These are phyloP conservation scores for Carpatolechia fugitivella DNA, from an alignment of 2,888 invertebrate genomes.

Conservation along the genomic window DNA sequence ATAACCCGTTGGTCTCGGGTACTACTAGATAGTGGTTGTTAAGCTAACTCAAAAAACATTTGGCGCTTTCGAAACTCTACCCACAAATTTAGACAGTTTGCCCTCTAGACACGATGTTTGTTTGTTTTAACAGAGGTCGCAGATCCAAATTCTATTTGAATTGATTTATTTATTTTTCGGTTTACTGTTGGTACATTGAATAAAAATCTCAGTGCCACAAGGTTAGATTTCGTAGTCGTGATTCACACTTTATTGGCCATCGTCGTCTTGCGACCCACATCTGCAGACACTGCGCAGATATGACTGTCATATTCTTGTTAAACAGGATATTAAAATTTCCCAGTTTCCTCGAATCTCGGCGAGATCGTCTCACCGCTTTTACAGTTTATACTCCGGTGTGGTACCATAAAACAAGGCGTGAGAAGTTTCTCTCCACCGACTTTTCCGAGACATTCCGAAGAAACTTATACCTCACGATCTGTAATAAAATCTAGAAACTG, in stretches of 20 bases:
- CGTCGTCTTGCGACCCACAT: not conserved
- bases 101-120: too few relatives aligned
- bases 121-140: too few relatives aligned
- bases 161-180: too few relatives aligned
- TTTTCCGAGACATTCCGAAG: not conserved
- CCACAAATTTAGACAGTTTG: too few relatives aligned
- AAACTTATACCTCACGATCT: conserved; percentile 6
- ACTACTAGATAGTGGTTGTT: too few relatives aligned
- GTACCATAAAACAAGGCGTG: conserved; percentile 7
- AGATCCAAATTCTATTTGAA: too few relatives aligned
- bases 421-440: not conserved
- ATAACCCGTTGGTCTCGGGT: too few relatives aligned
- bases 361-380: not conserved
- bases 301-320: conserved; percentile 27
- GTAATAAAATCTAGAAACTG: not conserved
- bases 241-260: not conserved
- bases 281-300: not conserved
- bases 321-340: conserved; percentile 47
- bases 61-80: too few relatives aligned
- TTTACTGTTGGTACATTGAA: not conserved
- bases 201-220: not conserved
- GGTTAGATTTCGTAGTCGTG: not conserved
- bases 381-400: not conserved
- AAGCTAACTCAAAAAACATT: too few relatives aligned
- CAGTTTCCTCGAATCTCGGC: conserved; percentile 21